Base-by-base conservation (phyloP, 2,113 vertebrate genomes). In the Notarius quadriscutis region DNA sequence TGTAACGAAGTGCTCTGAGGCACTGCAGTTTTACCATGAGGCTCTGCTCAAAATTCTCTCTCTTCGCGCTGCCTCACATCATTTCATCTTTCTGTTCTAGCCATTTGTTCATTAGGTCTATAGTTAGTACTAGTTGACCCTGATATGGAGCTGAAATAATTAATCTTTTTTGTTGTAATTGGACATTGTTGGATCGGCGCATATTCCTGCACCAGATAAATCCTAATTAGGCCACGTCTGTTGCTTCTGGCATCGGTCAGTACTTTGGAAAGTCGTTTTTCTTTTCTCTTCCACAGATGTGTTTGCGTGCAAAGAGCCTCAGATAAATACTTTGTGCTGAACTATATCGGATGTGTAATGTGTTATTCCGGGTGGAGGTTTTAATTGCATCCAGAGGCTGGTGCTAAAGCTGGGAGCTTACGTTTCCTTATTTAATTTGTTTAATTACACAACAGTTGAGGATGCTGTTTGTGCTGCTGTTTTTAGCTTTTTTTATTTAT, bases 1-100 rank as follows among this genome's bases (percentile, higher is more conserved):
- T 89, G 86, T 89, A 88, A 91, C 91, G 91, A 89, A 93, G 89
- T 89, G 48, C 86, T 81, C 14, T 14, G 82, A 91, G 91, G 92
- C 92, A 89, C 58, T n/a, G 74, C 88, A 71, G 78, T 83, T 53
- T 87, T 86, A 15, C 69, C 79, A 86, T 18, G 15, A 10, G 63
- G 5, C 7, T 10, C 12, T 65, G 58, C 77, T 84, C 11, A n/a
- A 63, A 80, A 20, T 51, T 57, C 57, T 25, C 67, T 11, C 25
- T 2, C 0, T 50, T 15, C 62, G 0, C 25, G 27, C 41, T 57
- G 20, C 57, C 51, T 81, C n/a, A 8, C 75, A 27, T 79, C 25
- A 30, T 79, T 74, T 30, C 51, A 25, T 65, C 18, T 84, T 57
- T 51, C 69, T 62, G 30, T 77, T 79, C 41, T 71, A 22, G 53